Percentiles rank a stretch among this genome's conserved stretches.
These are phyloP conservation scores for Clarias pachynema DNA, from an alignment of 2,797 vertebrate genomes.

Conservation along the genomic window DNA sequence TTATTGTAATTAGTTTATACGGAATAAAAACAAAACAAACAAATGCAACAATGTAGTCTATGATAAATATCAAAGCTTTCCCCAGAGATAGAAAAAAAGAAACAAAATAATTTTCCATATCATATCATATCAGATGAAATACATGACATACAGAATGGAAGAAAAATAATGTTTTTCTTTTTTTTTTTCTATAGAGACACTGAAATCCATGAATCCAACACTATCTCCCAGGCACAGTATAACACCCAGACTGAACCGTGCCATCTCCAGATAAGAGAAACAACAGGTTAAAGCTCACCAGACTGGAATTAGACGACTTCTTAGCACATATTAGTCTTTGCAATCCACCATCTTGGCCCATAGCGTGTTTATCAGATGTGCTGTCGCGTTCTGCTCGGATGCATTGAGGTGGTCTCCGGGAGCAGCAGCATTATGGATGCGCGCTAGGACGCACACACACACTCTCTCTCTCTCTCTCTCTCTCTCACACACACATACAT, in stretches of 20 bases:
- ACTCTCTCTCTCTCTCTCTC: no score
- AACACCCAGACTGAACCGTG: background rate
- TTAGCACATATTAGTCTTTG: constrained; percentile 32
- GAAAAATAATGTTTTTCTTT: no score
- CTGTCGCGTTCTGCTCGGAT: constrained; percentile 42
- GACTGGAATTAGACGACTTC: constrained; percentile 12
- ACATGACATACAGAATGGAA: background rate
- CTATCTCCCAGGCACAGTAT: background rate
- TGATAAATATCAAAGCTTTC: background rate
- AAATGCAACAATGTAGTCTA: background rate
- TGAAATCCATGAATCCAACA: constrained; percentile 3
- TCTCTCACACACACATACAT: background rate
- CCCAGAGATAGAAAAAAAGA: no score
- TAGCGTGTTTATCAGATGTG: constrained; percentile 22
- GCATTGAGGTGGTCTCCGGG: constrained; percentile 46
- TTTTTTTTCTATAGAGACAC: no score
- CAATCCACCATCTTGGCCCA: constrained; percentile 24
- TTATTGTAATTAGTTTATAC: background rate
- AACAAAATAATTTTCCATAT: background rate
- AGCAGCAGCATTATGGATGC: constrained; percentile 31
- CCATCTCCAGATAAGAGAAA: constrained; percentile 34
- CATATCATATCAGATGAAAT: background rate
- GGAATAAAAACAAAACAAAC: no score
- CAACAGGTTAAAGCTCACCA: constrained; percentile 65
- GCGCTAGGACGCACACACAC: background rate